phyloP scores from a whole-genome alignment of 2,113 vertebrate genomes.

The Oenanthe oenanthe region DNA sequence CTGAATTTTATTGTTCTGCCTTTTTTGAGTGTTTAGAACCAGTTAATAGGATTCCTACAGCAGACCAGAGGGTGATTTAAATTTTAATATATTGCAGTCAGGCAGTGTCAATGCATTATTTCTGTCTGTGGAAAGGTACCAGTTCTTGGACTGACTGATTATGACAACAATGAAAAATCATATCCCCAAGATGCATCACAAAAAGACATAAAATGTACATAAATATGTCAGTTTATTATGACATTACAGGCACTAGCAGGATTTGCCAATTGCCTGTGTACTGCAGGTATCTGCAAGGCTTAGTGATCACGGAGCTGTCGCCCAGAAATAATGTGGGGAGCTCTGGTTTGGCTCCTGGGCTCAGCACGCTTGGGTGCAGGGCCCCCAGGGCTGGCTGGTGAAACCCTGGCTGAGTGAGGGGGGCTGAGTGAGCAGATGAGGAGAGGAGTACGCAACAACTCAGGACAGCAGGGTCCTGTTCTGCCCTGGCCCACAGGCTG shows the following conservation, averaged over 20 bases:
- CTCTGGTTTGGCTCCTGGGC: neutral
- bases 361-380: neutral
- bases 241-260: neutral
- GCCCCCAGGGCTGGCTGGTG: neutral
- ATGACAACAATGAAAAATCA: slow-evolving; percentile 33
- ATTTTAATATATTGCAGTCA: slow-evolving; percentile 75
- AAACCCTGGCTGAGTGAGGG: neutral
- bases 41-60: slow-evolving; percentile 69
- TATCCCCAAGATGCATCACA: neutral
- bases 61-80: slow-evolving; percentile 71
- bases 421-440: accelerated
- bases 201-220: slow-evolving; percentile 17
- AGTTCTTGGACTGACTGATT: slow-evolving; percentile 55
- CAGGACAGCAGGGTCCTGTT: neutral
- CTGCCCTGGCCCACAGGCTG: neutral
- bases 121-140: slow-evolving; percentile 58
- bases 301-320: neutral
- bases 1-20: slow-evolving; percentile 60
- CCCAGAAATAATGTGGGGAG: neutral
- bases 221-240: neutral
- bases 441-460: accelerated
- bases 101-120: slow-evolving; percentile 56
- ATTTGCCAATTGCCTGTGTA: neutral
- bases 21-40: slow-evolving; percentile 71
- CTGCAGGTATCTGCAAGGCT: neutral